These are phyloP conservation scores for Amaurobius ferox DNA, from an alignment of 2,888 invertebrate genomes.

Conservation along the genomic window DNA sequence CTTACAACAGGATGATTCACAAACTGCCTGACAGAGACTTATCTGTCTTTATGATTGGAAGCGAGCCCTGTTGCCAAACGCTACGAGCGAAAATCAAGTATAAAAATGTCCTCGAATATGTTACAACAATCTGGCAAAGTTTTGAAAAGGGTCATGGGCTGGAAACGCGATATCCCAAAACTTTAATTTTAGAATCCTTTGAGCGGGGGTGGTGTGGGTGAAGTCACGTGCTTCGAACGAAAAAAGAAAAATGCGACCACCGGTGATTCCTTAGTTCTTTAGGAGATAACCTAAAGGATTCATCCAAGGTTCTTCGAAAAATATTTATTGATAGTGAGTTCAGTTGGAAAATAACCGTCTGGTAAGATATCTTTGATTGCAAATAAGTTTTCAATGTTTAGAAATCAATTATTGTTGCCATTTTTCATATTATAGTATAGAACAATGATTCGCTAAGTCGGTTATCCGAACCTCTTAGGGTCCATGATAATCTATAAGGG, in stretches of 20 bases:
- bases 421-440: no score
- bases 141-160: slow-evolving; percentile 9
- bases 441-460: no score
- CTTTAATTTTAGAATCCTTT: slow-evolving; percentile 10
- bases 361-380: no score
- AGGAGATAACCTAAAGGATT: not conserved
- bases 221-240: not conserved
- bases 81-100: not conserved
- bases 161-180: not conserved
- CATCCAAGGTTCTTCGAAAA: not conserved
- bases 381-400: no score
- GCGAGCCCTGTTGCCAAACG: not conserved
- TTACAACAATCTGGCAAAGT: not conserved
- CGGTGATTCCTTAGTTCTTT: not conserved
- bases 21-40: not conserved
- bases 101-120: slow-evolving; percentile 5
- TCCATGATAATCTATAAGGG: no score
- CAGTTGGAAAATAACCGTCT: no score
- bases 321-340: not conserved
- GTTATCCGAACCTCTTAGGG: no score
- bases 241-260: not conserved
- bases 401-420: no score
- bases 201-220: slow-evolving; percentile 7
- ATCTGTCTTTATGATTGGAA: slow-evolving; percentile 6
- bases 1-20: not conserved